These are phyloP conservation scores for Parapsyche elsis DNA, from an alignment of 1,140 invertebrate species.

Conservation along the genomic window DNA sequence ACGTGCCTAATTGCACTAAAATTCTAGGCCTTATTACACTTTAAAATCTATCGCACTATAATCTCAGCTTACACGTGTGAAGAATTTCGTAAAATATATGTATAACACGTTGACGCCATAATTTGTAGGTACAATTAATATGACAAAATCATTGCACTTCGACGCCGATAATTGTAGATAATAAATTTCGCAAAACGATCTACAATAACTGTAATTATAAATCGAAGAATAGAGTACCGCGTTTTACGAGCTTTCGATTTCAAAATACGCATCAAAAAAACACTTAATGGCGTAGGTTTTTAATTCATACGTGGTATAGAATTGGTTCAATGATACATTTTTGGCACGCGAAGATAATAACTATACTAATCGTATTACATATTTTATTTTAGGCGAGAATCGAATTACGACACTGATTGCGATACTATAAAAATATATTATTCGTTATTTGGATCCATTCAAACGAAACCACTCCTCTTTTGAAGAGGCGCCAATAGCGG, in stretches of 20 bases:
- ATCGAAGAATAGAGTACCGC: neutral
- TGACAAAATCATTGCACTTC: neutral
- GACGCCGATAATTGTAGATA: neutral
- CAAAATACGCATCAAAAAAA: neutral
- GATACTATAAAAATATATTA: no score
- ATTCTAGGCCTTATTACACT: neutral
- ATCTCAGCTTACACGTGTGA: neutral
- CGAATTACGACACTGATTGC: no score
- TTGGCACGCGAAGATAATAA: no score
- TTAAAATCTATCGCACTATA: neutral
- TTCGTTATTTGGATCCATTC: no score
- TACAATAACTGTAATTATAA: neutral
- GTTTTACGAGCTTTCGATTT: neutral
- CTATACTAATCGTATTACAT: no score
- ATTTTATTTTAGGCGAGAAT: no score
- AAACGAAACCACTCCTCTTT: no score
- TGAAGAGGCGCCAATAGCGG: no score
- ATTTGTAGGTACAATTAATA: neutral
- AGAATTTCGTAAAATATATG: neutral
- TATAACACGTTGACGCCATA: neutral
- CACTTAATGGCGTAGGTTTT: neutral
- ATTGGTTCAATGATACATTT: neutral
- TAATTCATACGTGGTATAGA: no score
- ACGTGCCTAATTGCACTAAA: neutral
- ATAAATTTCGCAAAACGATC: neutral